Conservation (phyloP, 2,113 vertebrate genomes). For the Hemiscyllium ocellatum region DNA sequence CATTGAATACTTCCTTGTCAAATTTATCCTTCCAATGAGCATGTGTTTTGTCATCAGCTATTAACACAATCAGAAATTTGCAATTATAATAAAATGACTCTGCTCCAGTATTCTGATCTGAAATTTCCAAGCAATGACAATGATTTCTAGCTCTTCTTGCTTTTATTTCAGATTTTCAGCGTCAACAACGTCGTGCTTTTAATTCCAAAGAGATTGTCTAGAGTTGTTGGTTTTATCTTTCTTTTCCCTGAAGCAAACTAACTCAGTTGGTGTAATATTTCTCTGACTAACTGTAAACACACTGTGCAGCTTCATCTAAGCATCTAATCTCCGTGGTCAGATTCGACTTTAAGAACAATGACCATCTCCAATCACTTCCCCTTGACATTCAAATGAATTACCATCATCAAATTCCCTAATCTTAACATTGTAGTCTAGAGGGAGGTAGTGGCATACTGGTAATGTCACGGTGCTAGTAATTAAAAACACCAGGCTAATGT, state of each 20-base stretch:
- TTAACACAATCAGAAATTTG: not conserved
- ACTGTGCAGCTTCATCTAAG: not conserved
- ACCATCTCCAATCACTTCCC: not conserved
- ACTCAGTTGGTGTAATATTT: not conserved
- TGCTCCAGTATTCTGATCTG: not conserved
- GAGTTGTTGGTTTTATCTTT: not conserved
- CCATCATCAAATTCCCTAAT: no score
- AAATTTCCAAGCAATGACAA: not conserved
- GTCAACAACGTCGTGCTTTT: not conserved
- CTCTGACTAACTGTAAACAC: not conserved
- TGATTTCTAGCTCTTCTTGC: not conserved
- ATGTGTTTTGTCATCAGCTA: no score
- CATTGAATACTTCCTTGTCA: no score
- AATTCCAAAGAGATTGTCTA: not conserved
- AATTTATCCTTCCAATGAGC: no score
- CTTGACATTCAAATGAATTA: not conserved
- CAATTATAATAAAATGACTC: not conserved
- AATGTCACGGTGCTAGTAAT: no score
- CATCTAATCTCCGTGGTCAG: not conserved
- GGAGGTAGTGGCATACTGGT: no score
- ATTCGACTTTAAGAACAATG: not conserved
- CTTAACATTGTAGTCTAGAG: no score
- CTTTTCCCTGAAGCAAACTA: not conserved
- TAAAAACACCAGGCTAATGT: no score
- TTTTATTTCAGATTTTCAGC: not conserved